Evolutionary conservation across 2,113 vertebrate genomes (phyloP), one percentile per base, ranked within the genome.

Genomic region (Hystrix cristata): DNA sequence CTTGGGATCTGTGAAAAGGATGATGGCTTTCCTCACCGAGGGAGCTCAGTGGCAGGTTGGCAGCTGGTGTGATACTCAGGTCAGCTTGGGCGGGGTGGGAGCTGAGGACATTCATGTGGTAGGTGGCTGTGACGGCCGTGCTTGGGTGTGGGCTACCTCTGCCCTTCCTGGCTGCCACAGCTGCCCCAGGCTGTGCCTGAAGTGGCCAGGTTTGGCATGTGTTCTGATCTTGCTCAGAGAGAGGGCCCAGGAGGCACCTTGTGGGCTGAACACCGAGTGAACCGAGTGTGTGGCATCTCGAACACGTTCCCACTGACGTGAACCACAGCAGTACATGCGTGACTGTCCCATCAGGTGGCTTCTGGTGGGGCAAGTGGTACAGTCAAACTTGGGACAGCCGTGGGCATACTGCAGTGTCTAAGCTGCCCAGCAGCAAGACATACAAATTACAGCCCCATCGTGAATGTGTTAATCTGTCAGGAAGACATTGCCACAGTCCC

Each of bases 61-160:
- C 8, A 0, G 14, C 34, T 11, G 0, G 19, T 1, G 6, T n/a
- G n/a, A 15, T 15, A 59, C 2, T 12, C 21, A 13, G 0, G 9
- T 25, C 0, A 0, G 18, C 21, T 34, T 1, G 3, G 48, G 29
- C 88, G 74, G 51, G 43, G n/a, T 72, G 59, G 59, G 59, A 69
- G 7, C 43, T 5, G 7, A 16, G 81, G 65, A 9, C 2, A 14
- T 19, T 7, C 71, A 19, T 7, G 10, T 31, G 48, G 79, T 4
- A 16, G 55, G 6, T 19, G 29, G 57, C 62, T 43, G 10, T 74
- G 15, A 64, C 57, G 53, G 14, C 59, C 31, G 5, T 8, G 6
- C 83, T 51, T 5, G 48, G 4, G 4, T 51, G 7, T 0, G 46
- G 2, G n/a, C 2, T 3, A 11, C 69, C 46, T 76, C 2, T 29